A percentile compares a stretch with the other conserved stretches of the same genome.
These are phyloP conservation scores for Calliopsis andreniformis DNA, from an alignment of 1,140 invertebrate genomes.

Conservation along the genomic window DNA sequence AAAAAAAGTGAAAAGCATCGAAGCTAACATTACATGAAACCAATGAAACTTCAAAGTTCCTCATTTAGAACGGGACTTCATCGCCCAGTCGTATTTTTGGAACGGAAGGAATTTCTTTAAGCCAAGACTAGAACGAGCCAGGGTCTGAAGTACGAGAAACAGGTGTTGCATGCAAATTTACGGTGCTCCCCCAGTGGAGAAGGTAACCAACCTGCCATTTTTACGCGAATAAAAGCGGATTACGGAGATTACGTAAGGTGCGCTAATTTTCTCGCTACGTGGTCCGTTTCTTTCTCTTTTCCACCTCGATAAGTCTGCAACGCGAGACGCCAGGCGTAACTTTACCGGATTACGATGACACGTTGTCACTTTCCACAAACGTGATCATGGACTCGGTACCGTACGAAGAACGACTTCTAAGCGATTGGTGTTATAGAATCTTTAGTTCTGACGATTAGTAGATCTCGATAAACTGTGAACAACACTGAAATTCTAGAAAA, in stretches of 20 bases:
- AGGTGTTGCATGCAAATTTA: constrained; percentile 8
- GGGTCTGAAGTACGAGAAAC: constrained; percentile 10
- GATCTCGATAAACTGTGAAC: too few relatives aligned
- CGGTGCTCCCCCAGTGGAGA: background rate
- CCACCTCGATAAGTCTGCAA: background rate
- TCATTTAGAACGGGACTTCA: too few relatives aligned
- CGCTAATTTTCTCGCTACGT: background rate
- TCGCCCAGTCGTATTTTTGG: too few relatives aligned
- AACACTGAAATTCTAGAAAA: too few relatives aligned
- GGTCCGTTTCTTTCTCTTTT: too few relatives aligned
- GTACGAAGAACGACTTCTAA: too few relatives aligned
- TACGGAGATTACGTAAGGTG: constrained; percentile 2
- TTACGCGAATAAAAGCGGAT: constrained; percentile 3
- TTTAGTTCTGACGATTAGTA: too few relatives aligned
- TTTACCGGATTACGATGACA: constrained; percentile 1
- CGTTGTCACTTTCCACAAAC: background rate
- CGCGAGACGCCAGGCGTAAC: background rate
- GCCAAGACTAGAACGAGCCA: background rate
- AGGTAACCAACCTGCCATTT: background rate
- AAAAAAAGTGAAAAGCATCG: too few relatives aligned
- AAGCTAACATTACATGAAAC: too few relatives aligned
- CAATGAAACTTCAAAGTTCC: too few relatives aligned
- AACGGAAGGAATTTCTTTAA: too few relatives aligned
- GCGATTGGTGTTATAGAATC: too few relatives aligned
- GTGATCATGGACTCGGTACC: background rate